Percentiles rank a stretch among this genome's conserved stretches.
Evolutionary conservation across 2,113 vertebrate species (phyloP).

Genomic region (Oceanodroma tethys): DNA sequence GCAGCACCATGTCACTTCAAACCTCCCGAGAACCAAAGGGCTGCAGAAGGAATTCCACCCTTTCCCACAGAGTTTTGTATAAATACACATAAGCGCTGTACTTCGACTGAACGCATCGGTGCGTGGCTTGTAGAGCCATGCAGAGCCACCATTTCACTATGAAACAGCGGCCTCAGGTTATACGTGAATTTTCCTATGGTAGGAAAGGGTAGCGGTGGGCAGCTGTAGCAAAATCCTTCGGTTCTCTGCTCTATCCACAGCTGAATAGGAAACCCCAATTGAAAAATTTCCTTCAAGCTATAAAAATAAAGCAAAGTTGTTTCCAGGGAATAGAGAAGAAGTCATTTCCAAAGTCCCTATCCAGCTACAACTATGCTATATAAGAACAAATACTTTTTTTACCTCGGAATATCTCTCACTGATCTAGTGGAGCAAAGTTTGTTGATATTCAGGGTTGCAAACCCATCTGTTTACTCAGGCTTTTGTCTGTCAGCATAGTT

Average conservation of each 20-base stretch:
- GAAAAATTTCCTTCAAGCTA: neutral
- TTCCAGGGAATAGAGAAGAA: neutral
- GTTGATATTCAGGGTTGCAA: constrained; percentile 57
- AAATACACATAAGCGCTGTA: neutral
- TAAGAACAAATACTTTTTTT: neutral
- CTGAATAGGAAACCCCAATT: neutral
- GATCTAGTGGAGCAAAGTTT: constrained; percentile 60
- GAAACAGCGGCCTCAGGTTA: neutral
- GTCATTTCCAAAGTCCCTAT: neutral
- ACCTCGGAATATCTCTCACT: neutral
- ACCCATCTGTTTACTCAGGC: constrained; percentile 61
- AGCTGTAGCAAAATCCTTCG: neutral
- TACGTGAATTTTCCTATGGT: neutral
- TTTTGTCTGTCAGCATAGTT: constrained; percentile 66
- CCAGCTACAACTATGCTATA: neutral
- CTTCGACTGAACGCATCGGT: neutral
- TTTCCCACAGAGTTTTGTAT: neutral
- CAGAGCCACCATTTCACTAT: neutral
- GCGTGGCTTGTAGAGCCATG: neutral
- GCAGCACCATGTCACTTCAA: neutral
- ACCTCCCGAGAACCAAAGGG: neutral
- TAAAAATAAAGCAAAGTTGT: neutral
- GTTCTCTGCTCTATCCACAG: neutral
- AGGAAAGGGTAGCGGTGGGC: neutral
- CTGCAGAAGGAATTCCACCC: neutral